Evolutionary conservation across 2,888 invertebrate species (phyloP), one percentile per base, ranked within the genome.

Genomic region (Lepidocyrtinus sp.): DNA sequence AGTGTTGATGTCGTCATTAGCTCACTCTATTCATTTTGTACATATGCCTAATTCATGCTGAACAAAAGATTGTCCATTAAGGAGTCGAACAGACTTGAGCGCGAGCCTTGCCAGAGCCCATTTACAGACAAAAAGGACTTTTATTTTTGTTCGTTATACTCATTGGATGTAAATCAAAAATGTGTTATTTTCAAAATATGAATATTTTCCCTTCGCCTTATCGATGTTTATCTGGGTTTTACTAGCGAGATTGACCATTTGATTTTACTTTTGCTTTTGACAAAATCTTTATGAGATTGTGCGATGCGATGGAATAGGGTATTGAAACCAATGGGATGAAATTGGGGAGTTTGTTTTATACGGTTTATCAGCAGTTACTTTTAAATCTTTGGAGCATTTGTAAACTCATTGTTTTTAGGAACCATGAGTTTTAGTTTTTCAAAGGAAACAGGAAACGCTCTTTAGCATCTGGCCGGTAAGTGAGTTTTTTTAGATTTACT

Each of bases 391-490:
- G n/a, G n/a, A n/a, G n/a, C n/a, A n/a, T n/a, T n/a, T n/a, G n/a
- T n/a, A n/a, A n/a, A n/a, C n/a, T n/a, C n/a, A n/a, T n/a, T n/a
- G n/a, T n/a, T n/a, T n/a, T n/a, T n/a, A n/a, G n/a, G n/a, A n/a
- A n/a, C n/a, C n/a, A n/a, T n/a, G n/a, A n/a, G n/a, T n/a, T n/a
- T n/a, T n/a, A n/a, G 64, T 70, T 79, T 81, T 81, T 68, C 26
- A 81, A 76, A 71, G 65, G 82, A 75, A 79, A 79, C 82, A n/a
- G 77, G 79, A 82, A 82, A 79, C 21, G 27, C 36, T 73, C 69
- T 69, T n/a, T n/a, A n/a, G n/a, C n/a, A n/a, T n/a, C n/a, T n/a
- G n/a, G n/a, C n/a, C n/a, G n/a, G n/a, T n/a, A n/a, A n/a, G n/a
- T n/a, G n/a, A n/a, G n/a, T n/a, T n/a, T n/a, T n/a, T n/a, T n/a